Evolutionary conservation across 2,888 invertebrate species (phyloP).

Genomic region (Lydus trimaculatus): DNA sequence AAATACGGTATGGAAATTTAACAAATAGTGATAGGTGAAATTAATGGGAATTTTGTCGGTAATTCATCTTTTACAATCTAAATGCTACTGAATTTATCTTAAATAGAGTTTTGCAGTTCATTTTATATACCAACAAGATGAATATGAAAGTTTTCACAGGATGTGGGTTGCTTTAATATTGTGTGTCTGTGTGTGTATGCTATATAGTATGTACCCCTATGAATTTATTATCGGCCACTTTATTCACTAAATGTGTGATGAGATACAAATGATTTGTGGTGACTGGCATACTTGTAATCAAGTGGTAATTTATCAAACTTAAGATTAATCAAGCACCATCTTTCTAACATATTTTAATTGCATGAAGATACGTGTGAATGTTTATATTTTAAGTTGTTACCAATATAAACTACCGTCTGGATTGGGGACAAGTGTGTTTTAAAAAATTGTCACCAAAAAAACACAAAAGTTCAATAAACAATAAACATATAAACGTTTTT

Average conservation of each 20-base stretch:
- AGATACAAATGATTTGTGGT: conserved; percentile 14
- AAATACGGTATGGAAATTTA: conserved; percentile 9
- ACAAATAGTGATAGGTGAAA: conserved; percentile 22
- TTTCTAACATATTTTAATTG: not conserved
- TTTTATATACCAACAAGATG: conserved; percentile 2
- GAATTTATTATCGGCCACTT: conserved; percentile 17
- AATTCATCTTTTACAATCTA: conserved; percentile 20
- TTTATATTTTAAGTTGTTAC: not conserved
- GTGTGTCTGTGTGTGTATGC: no score
- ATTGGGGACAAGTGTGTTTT: not conserved
- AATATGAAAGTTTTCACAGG: conserved; percentile 13
- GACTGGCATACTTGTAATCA: conserved; percentile 13
- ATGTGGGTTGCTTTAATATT: conserved; percentile 10
- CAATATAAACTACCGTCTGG: no score
- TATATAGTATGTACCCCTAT: conserved; percentile 8
- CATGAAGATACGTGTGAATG: conserved; percentile 2
- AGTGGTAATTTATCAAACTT: conserved; percentile 16
- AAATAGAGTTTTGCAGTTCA: conserved; percentile 3
- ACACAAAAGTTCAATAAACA: not conserved
- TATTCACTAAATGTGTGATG: conserved; percentile 13
- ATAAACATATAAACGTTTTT: not conserved
- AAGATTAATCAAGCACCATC: conserved; percentile 22
- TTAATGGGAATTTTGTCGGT: conserved; percentile 26
- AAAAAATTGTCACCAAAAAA: not conserved
- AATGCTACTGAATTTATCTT: conserved; percentile 17